Evolutionary conservation across 2,888 invertebrate genomes (phyloP).

Genomic region (Nebria brevicollis): DNA sequence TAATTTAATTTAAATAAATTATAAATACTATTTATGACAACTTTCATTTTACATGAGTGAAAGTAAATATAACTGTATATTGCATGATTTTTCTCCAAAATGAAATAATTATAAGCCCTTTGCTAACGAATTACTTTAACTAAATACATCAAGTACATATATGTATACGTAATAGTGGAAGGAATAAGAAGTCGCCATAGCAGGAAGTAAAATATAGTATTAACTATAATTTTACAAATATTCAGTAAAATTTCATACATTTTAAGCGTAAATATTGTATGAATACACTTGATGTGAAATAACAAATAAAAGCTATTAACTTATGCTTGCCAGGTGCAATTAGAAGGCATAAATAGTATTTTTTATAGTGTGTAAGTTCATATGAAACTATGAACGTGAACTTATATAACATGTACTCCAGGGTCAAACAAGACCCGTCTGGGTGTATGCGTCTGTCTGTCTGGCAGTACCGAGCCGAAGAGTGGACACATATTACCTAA

Average conservation of each 20-base stretch:
- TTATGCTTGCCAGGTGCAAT: background rate
- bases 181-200: no score
- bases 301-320: background rate
- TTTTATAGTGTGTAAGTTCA: background rate
- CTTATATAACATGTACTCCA: background rate
- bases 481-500: slow-evolving; percentile 1
- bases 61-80: background rate
- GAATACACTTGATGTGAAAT: background rate
- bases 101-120: no score
- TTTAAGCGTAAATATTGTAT: no score
- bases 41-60: background rate
- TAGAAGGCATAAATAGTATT: background rate
- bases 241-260: no score
- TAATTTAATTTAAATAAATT: background rate
- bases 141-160: no score
- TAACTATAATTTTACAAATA: no score
- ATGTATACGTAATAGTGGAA: no score
- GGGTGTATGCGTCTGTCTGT: background rate
- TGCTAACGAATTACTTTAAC: no score
- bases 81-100: background rate
- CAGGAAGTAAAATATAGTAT: no score
- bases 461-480: background rate
- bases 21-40: background rate
- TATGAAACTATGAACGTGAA: background rate
- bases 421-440: background rate